A percentile compares a stretch with the other conserved stretches of the same genome.
Conservation (phyloP, 2,797 vertebrate species). For the Decapterus maruadsi region DNA sequence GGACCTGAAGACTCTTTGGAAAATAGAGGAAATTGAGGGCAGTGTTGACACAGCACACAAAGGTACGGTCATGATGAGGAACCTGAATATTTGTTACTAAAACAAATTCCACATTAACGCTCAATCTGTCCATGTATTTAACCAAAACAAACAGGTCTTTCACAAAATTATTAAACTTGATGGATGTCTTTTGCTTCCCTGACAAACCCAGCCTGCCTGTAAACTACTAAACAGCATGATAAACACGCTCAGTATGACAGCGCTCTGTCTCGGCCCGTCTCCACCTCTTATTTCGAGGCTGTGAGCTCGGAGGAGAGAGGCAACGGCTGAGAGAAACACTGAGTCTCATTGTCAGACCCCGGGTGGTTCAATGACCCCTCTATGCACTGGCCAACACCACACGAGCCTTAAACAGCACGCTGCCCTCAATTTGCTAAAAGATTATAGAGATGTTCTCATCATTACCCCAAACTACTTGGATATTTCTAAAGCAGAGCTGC, state of each 20-base stretch:
- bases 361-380: slow-evolving; percentile 77
- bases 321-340: slow-evolving; percentile 69
- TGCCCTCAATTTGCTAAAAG: slow-evolving; percentile 56
- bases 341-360: slow-evolving; percentile 71
- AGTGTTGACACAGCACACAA: neutral
- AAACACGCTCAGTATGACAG: slow-evolving; percentile 46
- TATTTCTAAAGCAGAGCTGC: neutral
- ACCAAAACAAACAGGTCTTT: slow-evolving; percentile 43
- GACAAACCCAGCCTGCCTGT: slow-evolving; percentile 12
- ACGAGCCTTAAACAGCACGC: slow-evolving; percentile 46
- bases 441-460: slow-evolving; percentile 13
- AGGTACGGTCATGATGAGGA: neutral
- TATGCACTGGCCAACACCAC: slow-evolving; percentile 58
- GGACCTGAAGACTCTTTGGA: neutral
- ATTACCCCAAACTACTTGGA: neutral
- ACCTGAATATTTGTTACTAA: slow-evolving; percentile 8
- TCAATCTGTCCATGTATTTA: slow-evolving; percentile 11
- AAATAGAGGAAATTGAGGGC: neutral
- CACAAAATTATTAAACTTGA: neutral
- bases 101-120: slow-evolving; percentile 23
- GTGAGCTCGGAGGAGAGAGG: slow-evolving; percentile 49
- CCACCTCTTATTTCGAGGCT: slow-evolving; percentile 53
- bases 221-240: slow-evolving; percentile 23
- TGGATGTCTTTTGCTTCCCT: neutral
- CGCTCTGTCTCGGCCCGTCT: slow-evolving; percentile 41